Conservation (phyloP, 2,797 vertebrate genomes). For the Syncerus caffer region DNA sequence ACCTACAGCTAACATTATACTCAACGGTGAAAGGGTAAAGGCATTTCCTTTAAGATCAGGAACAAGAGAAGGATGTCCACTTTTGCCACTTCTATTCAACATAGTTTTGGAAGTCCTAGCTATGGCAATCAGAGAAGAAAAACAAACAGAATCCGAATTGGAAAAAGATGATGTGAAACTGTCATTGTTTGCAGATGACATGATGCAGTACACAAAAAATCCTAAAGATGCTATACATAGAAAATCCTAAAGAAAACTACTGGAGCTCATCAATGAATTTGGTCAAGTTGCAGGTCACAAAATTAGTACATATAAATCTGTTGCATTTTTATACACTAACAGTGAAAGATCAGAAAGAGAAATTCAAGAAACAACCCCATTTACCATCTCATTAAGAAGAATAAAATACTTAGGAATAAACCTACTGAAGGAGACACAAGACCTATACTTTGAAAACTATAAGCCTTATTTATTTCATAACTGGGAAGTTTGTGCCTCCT, state of each 20-base stretch:
- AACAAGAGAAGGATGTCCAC: background rate
- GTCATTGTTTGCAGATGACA: background rate
- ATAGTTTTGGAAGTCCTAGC: background rate
- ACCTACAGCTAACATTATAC: background rate
- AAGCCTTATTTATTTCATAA: background rate
- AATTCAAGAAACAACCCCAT: background rate
- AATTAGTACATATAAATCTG: background rate
- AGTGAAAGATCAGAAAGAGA: background rate
- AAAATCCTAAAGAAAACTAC: background rate
- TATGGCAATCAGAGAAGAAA: background rate
- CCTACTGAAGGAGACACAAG: background rate
- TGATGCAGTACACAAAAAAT: background rate
- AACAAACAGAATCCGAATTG: background rate
- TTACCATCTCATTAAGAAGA: background rate
- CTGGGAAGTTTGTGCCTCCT: background rate
- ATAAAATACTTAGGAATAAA: background rate
- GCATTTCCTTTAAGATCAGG: background rate
- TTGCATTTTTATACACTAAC: background rate
- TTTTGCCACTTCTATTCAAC: background rate
- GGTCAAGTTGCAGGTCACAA: background rate
- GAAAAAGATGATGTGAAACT: background rate
- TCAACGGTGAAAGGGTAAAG: background rate
- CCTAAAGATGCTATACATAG: too few relatives aligned
- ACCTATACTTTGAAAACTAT: background rate
- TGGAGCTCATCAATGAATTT: background rate